Percentiles rank a stretch among this genome's conserved stretches.
phyloP scores from a whole-genome alignment of 1,140 invertebrate genomes.

The Hylaeus anthracinus region DNA sequence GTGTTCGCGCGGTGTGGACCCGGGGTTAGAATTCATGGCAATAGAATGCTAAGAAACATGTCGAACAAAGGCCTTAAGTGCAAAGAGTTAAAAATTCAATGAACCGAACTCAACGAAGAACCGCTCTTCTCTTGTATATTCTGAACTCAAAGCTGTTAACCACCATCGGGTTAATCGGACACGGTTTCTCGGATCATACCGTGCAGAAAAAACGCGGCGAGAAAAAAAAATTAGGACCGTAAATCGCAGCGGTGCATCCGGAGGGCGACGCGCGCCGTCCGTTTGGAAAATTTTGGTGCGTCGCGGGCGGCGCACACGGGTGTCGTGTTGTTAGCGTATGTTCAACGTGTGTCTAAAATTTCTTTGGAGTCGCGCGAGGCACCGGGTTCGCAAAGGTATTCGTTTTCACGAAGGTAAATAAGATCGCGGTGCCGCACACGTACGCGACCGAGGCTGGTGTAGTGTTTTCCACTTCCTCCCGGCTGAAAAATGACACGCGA shows the following conservation, averaged over 20 bases:
- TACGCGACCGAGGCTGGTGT: background rate
- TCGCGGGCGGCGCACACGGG: background rate
- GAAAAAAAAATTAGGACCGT: background rate
- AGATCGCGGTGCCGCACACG: background rate
- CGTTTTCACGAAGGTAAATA: conserved; percentile 37
- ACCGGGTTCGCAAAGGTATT: conserved; percentile 34
- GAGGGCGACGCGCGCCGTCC: background rate
- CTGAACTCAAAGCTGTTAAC: too few relatives aligned
- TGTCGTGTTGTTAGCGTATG: conserved; percentile 13
- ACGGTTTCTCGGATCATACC: background rate
- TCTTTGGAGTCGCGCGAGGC: conserved; percentile 35
- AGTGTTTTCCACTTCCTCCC: conserved; percentile 44
- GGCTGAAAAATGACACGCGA: conserved; percentile 51
- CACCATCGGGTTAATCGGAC: too few relatives aligned
- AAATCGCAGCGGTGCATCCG: background rate
- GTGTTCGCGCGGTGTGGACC: too few relatives aligned
- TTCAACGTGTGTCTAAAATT: conserved; percentile 37
- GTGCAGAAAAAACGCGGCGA: background rate
- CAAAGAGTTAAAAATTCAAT: too few relatives aligned
- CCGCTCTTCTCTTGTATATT: too few relatives aligned
- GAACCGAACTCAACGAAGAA: too few relatives aligned
- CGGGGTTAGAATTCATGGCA: too few relatives aligned
- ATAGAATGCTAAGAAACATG: too few relatives aligned
- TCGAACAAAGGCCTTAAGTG: too few relatives aligned
- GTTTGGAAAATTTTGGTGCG: conserved; percentile 2